Base-by-base conservation (phyloP, 2,797 vertebrate species). In the Peromyscus aztecus region DNA sequence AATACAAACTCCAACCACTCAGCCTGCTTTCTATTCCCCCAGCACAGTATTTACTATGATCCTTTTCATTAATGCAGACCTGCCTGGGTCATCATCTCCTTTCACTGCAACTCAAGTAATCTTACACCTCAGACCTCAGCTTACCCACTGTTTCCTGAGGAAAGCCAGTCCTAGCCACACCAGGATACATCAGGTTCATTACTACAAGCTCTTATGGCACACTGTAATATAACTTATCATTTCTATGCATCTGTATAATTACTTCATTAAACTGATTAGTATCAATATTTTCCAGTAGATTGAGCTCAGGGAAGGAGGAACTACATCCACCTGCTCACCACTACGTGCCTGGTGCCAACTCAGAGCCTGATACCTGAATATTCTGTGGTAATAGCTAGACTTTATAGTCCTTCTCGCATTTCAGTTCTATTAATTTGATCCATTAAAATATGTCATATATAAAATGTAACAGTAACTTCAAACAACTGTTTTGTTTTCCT, bases 361-460 rank as follows among this genome's bases (percentile, higher is more conserved):
- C 13, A 57, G 29, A 93, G 37, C 19, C 21, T 65, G 61, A 13
- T 61, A n/a, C 40, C 65, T 13, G 57, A 24, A 43, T 61, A 76
- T 59, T 82, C 37, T 46, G 8, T 78, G 67, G 52, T 10, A 81
- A 46, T 8, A 95, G 88, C 40, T 46, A 82, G 52, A 81, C 40
- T 91, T 93, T 31, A 49, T 27, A 71, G 61, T 89, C 67, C 4
- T 80, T 31, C 37, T 96, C 92, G 94, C 63, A 90, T n/a, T 76
- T 92, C 77, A 71, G 11, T 75, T 91, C 73, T 12, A 61, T 55
- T 83, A 63, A 96, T 76, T 55, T 87, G 87, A 84, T 46, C 69
- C 55, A 91, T 88, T 81, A 78, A 84, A 95, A 94, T 87, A 59
- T 92, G 83, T 85, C 85, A 91, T 52, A 90, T 55, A 19, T 31